phyloP scores from a whole-genome alignment of 2,113 vertebrate species.

The Chlorodrepanis virens region DNA sequence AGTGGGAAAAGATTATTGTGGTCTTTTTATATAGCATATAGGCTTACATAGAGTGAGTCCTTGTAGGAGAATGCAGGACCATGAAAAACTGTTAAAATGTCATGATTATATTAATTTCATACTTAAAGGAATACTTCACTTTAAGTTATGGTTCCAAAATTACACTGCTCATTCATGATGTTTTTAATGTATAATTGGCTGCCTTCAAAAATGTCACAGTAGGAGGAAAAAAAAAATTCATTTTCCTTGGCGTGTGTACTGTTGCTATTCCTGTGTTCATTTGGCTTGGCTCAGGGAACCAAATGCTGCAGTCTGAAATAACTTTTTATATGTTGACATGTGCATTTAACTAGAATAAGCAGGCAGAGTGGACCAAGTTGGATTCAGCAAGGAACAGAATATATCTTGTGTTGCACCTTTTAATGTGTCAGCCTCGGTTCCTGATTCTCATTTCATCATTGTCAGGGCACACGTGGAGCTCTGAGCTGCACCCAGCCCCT shows the following conservation, averaged over 20 bases:
- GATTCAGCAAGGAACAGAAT: conserved; percentile 27
- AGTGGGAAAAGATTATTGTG: conserved; percentile 53
- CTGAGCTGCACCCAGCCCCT: neutral
- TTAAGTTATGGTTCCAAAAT: conserved; percentile 55
- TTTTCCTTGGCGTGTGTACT: conserved; percentile 60
- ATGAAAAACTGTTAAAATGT: conserved; percentile 48
- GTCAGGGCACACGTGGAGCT: accelerated
- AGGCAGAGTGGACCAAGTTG: conserved; percentile 11
- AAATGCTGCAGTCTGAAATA: conserved; percentile 65
- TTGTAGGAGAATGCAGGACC: conserved; percentile 26
- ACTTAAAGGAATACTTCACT: conserved; percentile 57
- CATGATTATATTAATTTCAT: conserved; percentile 52
- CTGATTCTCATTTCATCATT: neutral
- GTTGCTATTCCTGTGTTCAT: conserved; percentile 64
- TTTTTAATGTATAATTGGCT: conserved; percentile 67
- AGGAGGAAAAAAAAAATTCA: conserved; percentile 47
- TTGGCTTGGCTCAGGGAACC: conserved; percentile 42
- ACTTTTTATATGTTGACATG: conserved; percentile 64
- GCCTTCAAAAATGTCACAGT: conserved; percentile 67
- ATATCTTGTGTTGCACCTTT: conserved; percentile 11
- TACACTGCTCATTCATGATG: conserved; percentile 68
- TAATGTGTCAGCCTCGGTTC: neutral
- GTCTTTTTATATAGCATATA: conserved; percentile 42
- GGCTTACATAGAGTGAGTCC: conserved; percentile 13
- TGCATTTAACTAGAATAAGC: conserved; percentile 46